Percentiles rank a stretch among this genome's conserved stretches.
phyloP scores from a whole-genome alignment of 2,797 vertebrate genomes.

The Mastacembelus armatus region DNA sequence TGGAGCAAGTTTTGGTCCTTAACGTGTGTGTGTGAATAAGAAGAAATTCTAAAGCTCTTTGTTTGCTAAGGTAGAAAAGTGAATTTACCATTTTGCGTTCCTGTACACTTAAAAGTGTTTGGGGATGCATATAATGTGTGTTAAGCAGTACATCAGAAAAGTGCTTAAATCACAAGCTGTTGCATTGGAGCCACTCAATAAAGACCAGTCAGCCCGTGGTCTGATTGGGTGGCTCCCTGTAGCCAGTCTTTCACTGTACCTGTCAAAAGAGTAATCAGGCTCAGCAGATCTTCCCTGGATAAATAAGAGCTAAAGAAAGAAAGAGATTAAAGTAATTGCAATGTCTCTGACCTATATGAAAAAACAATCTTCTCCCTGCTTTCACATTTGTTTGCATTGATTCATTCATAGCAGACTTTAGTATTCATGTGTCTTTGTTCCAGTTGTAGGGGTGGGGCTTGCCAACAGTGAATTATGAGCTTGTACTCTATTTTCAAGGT shows the following conservation, averaged over 20 bases:
- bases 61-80: neutral
- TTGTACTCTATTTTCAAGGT: constrained; percentile 49
- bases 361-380: constrained; percentile 37
- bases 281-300: constrained; percentile 19
- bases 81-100: neutral
- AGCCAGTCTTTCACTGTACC: constrained; percentile 4
- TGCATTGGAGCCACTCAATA: neutral
- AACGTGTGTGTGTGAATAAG: neutral
- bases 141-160: neutral
- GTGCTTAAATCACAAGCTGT: neutral
- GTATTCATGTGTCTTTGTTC: constrained; percentile 44
- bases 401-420: constrained; percentile 28
- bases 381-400: constrained; percentile 51
- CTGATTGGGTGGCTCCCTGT: constrained; percentile 1
- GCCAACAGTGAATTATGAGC: constrained; percentile 53
- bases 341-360: constrained; percentile 38
- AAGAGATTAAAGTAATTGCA: constrained; percentile 35
- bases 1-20: too few species aligned
- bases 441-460: neutral
- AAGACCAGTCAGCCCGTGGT: constrained; percentile 11
- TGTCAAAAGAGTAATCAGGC: constrained; percentile 21
- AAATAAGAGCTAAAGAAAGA: constrained; percentile 30
- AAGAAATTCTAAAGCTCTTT: neutral
- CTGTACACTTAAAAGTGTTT: too few species aligned
- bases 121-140: neutral